Conservation (phyloP, 2,888 invertebrate genomes). For the Agrochola lychnidis region DNA sequence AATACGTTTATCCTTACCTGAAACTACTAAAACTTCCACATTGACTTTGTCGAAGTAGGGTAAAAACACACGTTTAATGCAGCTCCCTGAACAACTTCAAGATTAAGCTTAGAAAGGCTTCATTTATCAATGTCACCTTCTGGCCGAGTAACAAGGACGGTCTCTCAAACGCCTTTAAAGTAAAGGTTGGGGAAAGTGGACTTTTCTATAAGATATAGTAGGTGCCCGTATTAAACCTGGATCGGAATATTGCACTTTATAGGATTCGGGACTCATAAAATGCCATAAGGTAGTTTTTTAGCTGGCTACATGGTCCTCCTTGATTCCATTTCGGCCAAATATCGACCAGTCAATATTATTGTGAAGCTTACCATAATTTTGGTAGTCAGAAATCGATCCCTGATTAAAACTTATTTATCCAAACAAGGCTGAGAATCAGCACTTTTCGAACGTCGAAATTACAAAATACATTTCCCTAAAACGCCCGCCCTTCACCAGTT, state of each 20-base stretch:
- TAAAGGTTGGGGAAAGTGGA: slow-evolving; percentile 14
- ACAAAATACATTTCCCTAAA: no score
- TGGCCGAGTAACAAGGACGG: slow-evolving; percentile 45
- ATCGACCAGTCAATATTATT: not conserved
- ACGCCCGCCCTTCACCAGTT: no score
- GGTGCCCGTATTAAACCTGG: not conserved
- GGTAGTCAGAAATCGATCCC: not conserved
- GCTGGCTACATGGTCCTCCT: not conserved
- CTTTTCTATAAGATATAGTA: slow-evolving; percentile 10
- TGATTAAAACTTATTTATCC: not conserved
- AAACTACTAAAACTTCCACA: not conserved
- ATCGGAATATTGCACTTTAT: slow-evolving; percentile 1
- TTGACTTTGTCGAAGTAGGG: not conserved
- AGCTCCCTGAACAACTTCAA: slow-evolving; percentile 38
- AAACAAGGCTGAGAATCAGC: no score
- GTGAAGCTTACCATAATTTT: not conserved
- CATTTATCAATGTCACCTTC: slow-evolving; percentile 56
- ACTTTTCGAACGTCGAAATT: no score
- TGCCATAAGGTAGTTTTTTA: not conserved
- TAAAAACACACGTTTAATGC: slow-evolving; percentile 28
- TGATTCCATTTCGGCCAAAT: not conserved
- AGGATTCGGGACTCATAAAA: not conserved
- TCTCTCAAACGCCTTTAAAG: slow-evolving; percentile 29
- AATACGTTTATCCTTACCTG: not conserved
- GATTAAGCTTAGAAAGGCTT: slow-evolving; percentile 50